Base-by-base conservation (phyloP, 1,140 invertebrate species). In the Drosophila equinoxialis region DNA sequence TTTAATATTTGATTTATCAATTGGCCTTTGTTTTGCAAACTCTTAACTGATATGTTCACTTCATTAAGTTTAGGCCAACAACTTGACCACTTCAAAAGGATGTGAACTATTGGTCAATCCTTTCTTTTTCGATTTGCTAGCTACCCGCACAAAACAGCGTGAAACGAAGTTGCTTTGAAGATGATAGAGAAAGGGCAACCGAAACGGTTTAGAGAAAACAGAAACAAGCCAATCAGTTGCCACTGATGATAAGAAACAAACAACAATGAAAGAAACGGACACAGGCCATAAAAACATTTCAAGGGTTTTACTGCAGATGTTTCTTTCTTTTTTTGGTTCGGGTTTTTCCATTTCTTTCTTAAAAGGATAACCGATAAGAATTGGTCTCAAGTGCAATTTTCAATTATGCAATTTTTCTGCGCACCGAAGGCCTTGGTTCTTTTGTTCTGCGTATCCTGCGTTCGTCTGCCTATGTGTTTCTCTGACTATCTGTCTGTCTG, bases 381-480 rank as follows among this genome's bases (percentile, higher is more conserved):
- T 62, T 69, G 73, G 62, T 55, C 75, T 80, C 81, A 82, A 90
- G 79, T 90, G 81, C 79, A 90, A 82, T 90, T 85, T 90, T 90
- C 86, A 90, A 90, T 90, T 81, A 90, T 85, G 85, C 85, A 80
- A 90, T 90, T 82, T 85, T 68, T 83, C 65, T 90, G 84, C 54
- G 71, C 41, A 69, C 58, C 8, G 8, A 71, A 39, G 71, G 54
- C 41, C 35, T 42, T 37, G 30, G 30, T 72, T 59, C 51, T 65
- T 71, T 39, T 48, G 61, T 26, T 17, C 26, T 26, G 48, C 35
- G 17, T 58, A 10, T 62, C 33, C 57, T 11, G 51, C 67, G 65
- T 70, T 68, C 58, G 69, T 81, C 65, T 70, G 69, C 57, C 69
- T 51, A 66, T 20, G 67, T 66, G 71, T 51, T 20, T 45, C 20